A percentile compares a stretch with the other conserved stretches of the same genome.
Conservation (phyloP, 1,140 invertebrate genomes). For the Bicyclus anynana region DNA sequence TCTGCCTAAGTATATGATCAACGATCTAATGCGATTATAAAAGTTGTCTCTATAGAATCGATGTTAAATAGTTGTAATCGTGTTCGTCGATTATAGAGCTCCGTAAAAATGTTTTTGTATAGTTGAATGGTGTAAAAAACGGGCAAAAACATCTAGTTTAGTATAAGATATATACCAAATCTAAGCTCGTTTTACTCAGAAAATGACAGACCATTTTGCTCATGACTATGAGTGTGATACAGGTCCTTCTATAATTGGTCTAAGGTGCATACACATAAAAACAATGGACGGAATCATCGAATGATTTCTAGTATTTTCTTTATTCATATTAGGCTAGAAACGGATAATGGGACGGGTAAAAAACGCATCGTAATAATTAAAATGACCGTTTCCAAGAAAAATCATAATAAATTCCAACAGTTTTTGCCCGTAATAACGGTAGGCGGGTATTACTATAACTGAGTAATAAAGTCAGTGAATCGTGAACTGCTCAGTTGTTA, state of each 20-base stretch:
- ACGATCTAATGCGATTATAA: too few species aligned
- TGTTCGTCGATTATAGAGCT: too few species aligned
- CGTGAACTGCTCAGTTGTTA: background rate
- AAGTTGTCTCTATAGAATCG: too few species aligned
- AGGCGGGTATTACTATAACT: background rate
- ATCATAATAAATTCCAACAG: conserved; percentile 11
- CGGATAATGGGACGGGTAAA: background rate
- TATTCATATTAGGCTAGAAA: background rate
- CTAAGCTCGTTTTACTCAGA: too few species aligned
- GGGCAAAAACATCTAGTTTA: too few species aligned
- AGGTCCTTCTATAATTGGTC: background rate
- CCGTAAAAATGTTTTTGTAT: too few species aligned
- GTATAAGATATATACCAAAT: too few species aligned
- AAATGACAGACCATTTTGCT: too few species aligned
- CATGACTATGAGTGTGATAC: too few species aligned
- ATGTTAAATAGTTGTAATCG: too few species aligned
- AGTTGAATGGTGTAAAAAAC: too few species aligned
- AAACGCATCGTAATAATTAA: background rate
- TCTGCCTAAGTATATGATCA: too few species aligned
- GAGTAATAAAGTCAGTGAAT: conserved; percentile 7
- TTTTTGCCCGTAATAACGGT: conserved; percentile 10
- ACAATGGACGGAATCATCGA: background rate
- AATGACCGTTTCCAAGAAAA: conserved; percentile 8
- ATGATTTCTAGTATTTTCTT: background rate
- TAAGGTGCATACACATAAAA: background rate